phyloP scores from a whole-genome alignment of 2,888 invertebrate species.

The Temnothorax ravouxi region DNA sequence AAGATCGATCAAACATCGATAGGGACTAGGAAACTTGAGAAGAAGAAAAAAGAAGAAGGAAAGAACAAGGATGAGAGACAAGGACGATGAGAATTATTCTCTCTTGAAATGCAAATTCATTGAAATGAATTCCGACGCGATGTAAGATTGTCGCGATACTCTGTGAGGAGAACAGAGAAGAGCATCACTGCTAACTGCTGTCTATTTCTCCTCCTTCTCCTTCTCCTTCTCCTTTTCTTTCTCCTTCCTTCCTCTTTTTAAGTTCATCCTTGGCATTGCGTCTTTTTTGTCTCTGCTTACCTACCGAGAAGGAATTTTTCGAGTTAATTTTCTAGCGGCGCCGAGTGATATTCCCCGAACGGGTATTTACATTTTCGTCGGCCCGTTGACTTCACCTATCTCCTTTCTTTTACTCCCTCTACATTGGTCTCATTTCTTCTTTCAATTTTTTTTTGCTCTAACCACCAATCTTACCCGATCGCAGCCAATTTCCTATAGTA shows the following conservation, averaged over 20 bases:
- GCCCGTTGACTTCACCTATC: slow-evolving; percentile 39
- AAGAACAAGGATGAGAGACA: slow-evolving; percentile 38
- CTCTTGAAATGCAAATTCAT: slow-evolving; percentile 82
- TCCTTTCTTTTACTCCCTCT: not conserved
- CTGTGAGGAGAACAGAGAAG: slow-evolving; percentile 60
- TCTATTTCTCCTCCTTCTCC: slow-evolving; percentile 17
- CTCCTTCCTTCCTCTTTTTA: slow-evolving; percentile 22
- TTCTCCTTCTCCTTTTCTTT: not conserved
- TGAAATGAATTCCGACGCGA: slow-evolving; percentile 81
- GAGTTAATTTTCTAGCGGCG: slow-evolving; percentile 76
- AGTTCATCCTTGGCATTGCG: slow-evolving; percentile 44
- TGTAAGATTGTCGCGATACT: slow-evolving; percentile 80
- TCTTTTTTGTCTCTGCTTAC: slow-evolving; percentile 61
- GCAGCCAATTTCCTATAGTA: slow-evolving; percentile 12
- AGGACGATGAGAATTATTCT: slow-evolving; percentile 20
- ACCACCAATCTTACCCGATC: slow-evolving; percentile 20
- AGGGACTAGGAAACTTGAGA: slow-evolving; percentile 6
- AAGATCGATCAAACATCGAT: slow-evolving; percentile 53
- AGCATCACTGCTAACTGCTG: slow-evolving; percentile 57
- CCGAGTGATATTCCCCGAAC: slow-evolving; percentile 68
- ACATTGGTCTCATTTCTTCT: not conserved
- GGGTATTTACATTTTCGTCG: slow-evolving; percentile 76
- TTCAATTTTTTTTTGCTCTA: slow-evolving; percentile 12
- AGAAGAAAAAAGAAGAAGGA: slow-evolving; percentile 1
- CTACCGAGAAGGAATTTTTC: slow-evolving; percentile 71